phyloP scores from a whole-genome alignment of 2,797 vertebrate genomes.

The Arnoldichthys spilopterus region DNA sequence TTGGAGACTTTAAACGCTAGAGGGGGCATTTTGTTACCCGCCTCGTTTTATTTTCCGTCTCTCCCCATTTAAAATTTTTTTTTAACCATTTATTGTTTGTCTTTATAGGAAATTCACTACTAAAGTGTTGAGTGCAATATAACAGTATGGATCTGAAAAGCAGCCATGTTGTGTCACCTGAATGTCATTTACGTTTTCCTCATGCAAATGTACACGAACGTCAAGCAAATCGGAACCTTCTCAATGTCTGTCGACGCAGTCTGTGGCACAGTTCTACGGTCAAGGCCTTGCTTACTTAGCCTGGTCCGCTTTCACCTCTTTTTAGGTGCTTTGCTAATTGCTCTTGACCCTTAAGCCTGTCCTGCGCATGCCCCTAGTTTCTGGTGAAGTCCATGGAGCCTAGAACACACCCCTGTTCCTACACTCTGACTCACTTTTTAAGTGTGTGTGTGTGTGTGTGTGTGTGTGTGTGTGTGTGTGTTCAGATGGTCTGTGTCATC shows the following conservation, averaged over 20 bases:
- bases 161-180: conserved; percentile 47
- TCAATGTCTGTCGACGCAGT: conserved; percentile 3
- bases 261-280: not conserved
- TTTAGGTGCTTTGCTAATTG: not conserved
- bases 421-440: conserved; percentile 41
- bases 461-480: conserved; percentile 45
- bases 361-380: conserved; percentile 6
- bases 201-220: conserved; percentile 30
- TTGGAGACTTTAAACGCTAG: not conserved
- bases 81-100: conserved; percentile 35
- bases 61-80: not conserved
- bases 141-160: conserved; percentile 55
- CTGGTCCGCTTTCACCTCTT: not conserved
- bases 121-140: conserved; percentile 76
- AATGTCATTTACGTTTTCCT: conserved; percentile 31
- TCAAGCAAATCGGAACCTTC: conserved; percentile 22
- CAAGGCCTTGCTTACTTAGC: not conserved
- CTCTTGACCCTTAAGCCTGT: conserved; percentile 4
- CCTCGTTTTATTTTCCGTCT: not conserved
- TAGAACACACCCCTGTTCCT: conserved; percentile 60
- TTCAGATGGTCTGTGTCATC: conserved; percentile 72
- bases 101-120: conserved; percentile 65
- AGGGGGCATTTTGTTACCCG: not conserved
- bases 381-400: conserved; percentile 77
- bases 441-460: too few species aligned